These are phyloP conservation scores for Dryoscopus gambensis DNA, from an alignment of 2,113 vertebrate genomes.

Conservation along the genomic window DNA sequence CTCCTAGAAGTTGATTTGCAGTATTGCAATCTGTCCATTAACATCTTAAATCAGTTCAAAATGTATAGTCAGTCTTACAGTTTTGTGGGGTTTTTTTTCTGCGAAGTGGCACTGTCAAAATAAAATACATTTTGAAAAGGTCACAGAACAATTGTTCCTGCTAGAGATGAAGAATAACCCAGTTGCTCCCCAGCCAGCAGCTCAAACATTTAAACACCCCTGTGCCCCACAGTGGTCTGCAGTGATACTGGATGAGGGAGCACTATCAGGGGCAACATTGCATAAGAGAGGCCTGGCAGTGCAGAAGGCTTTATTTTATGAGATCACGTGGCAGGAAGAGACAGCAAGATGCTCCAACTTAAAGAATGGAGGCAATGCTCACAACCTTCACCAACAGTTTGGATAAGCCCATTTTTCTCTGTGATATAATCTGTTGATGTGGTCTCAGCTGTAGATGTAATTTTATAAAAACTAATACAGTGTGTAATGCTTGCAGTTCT, in stretches of 20 bases:
- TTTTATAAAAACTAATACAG: neutral
- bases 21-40: neutral
- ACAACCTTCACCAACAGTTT: neutral
- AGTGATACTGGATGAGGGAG: neutral
- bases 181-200: neutral
- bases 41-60: neutral
- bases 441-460: neutral
- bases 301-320: neutral
- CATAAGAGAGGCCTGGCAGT: rapidly evolving
- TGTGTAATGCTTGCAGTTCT: neutral
- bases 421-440: neutral
- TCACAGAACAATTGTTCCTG: neutral
- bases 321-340: neutral
- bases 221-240: neutral
- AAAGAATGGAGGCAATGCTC: neutral
- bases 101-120: neutral
- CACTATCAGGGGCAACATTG: rapidly evolving
- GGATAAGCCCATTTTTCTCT: neutral
- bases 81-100: neutral
- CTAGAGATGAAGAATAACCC: neutral
- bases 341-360: neutral
- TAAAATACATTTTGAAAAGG: neutral
- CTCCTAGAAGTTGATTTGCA: neutral
- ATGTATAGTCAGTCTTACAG: neutral
- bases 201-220: neutral